These are phyloP conservation scores for Trichomalopsis sarcophagae DNA, from an alignment of 1,140 invertebrate genomes.

Conservation along the genomic window DNA sequence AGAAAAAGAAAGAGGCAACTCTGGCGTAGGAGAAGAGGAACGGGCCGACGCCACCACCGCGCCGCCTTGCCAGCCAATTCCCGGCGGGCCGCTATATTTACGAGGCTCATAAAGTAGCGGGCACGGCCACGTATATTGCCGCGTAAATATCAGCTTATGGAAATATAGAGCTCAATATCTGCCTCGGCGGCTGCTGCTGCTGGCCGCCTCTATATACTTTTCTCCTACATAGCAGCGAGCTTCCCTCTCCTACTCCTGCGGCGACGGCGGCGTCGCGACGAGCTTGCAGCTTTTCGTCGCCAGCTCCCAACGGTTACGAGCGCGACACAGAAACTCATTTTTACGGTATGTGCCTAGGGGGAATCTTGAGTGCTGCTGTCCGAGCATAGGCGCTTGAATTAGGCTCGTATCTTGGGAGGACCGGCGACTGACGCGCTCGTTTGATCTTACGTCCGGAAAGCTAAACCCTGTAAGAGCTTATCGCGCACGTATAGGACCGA, in stretches of 20 bases:
- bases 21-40: constrained; percentile 22
- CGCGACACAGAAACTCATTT: neutral
- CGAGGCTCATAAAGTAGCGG: constrained; percentile 75
- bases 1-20: neutral
- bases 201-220: neutral
- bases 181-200: constrained; percentile 61
- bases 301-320: neutral
- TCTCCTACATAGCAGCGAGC: constrained; percentile 44
- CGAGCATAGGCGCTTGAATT: neutral
- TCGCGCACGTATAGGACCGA: too few species aligned
- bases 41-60: constrained; percentile 64
- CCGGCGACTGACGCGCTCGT: neutral
- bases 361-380: neutral
- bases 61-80: constrained; percentile 74
- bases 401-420: neutral
- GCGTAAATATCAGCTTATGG: constrained; percentile 77
- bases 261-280: constrained; percentile 31
- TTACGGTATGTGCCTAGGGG: neutral
- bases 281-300: constrained; percentile 15
- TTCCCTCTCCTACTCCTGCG: constrained; percentile 66
- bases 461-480: too few species aligned
- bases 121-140: constrained; percentile 74
- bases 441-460: neutral
- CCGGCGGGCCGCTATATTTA: constrained; percentile 75
- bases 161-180: constrained; percentile 78